These are phyloP conservation scores for Ctenoplectra terminalis DNA, from an alignment of 1,140 invertebrate species.

Conservation along the genomic window DNA sequence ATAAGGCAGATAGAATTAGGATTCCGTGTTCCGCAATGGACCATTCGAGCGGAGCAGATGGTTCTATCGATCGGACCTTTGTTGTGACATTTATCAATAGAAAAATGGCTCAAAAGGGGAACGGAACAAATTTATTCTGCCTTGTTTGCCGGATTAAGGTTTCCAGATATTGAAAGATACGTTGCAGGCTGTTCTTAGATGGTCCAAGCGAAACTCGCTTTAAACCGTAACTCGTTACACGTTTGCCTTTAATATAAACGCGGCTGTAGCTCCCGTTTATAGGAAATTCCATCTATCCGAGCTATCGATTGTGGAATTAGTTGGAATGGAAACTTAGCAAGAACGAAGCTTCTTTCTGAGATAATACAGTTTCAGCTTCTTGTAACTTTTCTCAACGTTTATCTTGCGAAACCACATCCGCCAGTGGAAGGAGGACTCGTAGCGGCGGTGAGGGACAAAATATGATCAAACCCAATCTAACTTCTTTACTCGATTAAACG, in stretches of 20 bases:
- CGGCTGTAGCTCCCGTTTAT: background rate
- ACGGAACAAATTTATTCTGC: conserved; percentile 17
- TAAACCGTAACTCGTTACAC: background rate
- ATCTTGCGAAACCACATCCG: conserved; percentile 23
- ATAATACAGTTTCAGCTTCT: conserved; percentile 41
- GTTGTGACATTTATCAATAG: too few species aligned
- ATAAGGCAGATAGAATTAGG: too few species aligned
- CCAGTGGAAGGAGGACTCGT: background rate
- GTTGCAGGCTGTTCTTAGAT: background rate
- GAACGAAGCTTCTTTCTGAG: background rate
- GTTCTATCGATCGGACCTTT: too few species aligned
- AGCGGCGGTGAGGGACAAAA: background rate
- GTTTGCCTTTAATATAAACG: conserved; percentile 30
- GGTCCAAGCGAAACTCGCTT: too few species aligned
- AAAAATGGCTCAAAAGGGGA: background rate
- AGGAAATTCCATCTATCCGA: conserved; percentile 19
- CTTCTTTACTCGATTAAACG: conserved; percentile 34
- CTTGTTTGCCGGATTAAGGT: too few species aligned
- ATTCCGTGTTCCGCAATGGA: too few species aligned
- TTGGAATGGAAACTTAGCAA: conserved; percentile 25
- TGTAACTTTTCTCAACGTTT: conserved; percentile 36
- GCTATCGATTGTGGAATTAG: conserved; percentile 43
- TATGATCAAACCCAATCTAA: conserved; percentile 34
- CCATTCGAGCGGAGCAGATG: too few species aligned
- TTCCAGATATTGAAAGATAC: background rate